Evolutionary conservation across 2,113 vertebrate species (phyloP), one percentile per base, ranked within the genome.

Genomic region (Spizaetus ornatus): DNA sequence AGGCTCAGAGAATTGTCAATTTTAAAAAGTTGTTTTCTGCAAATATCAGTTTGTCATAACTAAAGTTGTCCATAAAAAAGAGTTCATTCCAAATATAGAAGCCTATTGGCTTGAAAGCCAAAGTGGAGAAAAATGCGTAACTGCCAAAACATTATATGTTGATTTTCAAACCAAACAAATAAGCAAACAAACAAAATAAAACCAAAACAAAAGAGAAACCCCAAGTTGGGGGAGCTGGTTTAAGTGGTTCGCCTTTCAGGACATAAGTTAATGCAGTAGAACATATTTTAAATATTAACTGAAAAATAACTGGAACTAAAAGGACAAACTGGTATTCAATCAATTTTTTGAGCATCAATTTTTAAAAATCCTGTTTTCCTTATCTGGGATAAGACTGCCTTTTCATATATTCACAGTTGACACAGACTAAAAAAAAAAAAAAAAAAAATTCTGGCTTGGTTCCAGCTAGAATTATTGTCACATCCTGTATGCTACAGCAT

Each of bases 171-270:
- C 0, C 22, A 58, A 62, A 11, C 6, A 34, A 50, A 43, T 8
- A 66, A 38, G 8, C 3, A 69, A 70, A 43, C 10, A 48, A 56
- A 31, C 9, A 81, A 42, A 31, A 11, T 42, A 31, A 36, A 56
- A 0, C 1, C 13, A 13, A 63, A 90, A 4, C 7, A 40, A 43
- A 63, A 11, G 2, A 53, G 66, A 65, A 90, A 27, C 22, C 1
- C 0, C 1, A 76, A 67, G 4, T 0, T 40, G 1, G 3, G 7
- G 3, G 11, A 83, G 32, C 3, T 59, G 6, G 10, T 40, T 88
- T 63, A 82, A 48, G 11, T 10, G 4, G 3, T 50, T 80, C 82
- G 3, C 9, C 23, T 53, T 86, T 69, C 26, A 52, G 5, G 9
- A 34, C 8, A 2, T 34, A 52, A 73, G 8, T 32, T 73, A 47